Base-by-base conservation (phyloP, 2,113 vertebrate genomes). In the Piprites chloris region DNA sequence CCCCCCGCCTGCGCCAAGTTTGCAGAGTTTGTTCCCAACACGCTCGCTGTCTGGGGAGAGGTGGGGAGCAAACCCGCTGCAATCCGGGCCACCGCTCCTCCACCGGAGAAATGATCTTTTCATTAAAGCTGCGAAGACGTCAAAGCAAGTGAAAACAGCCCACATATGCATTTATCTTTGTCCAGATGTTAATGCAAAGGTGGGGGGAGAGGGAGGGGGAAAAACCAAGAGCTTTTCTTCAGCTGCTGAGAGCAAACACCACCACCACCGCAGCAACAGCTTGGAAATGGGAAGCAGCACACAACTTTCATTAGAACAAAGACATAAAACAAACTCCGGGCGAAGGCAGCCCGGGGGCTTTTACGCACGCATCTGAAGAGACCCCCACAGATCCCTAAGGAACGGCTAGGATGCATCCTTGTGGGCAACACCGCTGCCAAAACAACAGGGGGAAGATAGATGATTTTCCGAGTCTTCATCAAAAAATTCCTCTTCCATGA, bases 1-100 rank as follows among this genome's bases (percentile, higher is more conserved):
- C 86, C 78, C 82, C 93, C 82, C 5, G 84, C 83, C 84, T 84
- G 93, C 6, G 91, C 97, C 98, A 97, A 96, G 92, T 97, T 80
- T 80, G 91, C 82, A 47, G 92, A 93, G 87, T 68, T 85, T 93
- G 87, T 26, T 92, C 88, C 94, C 88, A 88, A 93, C 9, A 35
- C 18, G 7, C 84, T 75, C 7, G 4, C 76, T 77, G 82, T 69
- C 82, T 94, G 82, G 53, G n/a, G 66, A 96, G 82, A 94, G 75
- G 83, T 92, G 71, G 20, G 77, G 47, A 95, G 56, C 3, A 4
- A 93, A 77, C 79, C 88, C 28, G 3, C 44, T 44, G 58, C 90
- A 88, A 78, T 22, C 80, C 1, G 0, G 58, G 66, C 83, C 83
- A 68, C 59, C 1, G 11, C 46, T 94, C 83, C 61, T 68, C 80